Evolutionary conservation across 2,113 vertebrate species (phyloP).

Genomic region (Holacanthus passer): DNA sequence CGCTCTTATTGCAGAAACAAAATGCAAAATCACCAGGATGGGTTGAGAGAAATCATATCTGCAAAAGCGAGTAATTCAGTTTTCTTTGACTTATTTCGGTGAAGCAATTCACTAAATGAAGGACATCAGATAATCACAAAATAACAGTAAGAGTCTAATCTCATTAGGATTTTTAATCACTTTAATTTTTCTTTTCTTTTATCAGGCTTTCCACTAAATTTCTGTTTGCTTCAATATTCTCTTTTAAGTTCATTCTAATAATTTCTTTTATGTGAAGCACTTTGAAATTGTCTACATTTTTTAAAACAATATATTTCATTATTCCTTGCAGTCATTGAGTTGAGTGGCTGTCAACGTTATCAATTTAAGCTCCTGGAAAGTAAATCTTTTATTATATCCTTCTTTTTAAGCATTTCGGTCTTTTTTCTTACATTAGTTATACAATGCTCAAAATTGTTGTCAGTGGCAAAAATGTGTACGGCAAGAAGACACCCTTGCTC

Average conservation of each 20-base stretch:
- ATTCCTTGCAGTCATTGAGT: conserved; percentile 2
- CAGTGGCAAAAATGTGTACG: background rate
- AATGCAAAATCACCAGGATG: background rate
- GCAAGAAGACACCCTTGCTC: background rate
- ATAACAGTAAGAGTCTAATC: background rate
- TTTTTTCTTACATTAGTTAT: too few species aligned
- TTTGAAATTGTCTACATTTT: background rate
- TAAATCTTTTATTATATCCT: background rate
- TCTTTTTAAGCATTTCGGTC: background rate
- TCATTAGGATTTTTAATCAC: background rate
- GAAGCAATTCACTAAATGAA: background rate
- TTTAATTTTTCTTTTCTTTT: background rate
- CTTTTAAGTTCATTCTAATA: background rate
- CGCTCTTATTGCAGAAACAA: background rate
- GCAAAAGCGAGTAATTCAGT: background rate
- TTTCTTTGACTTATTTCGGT: background rate
- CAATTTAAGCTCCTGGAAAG: background rate
- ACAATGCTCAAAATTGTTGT: background rate
- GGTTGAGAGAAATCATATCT: background rate
- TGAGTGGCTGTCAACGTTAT: background rate
- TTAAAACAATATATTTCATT: background rate
- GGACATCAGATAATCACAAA: background rate
- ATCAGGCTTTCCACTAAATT: background rate
- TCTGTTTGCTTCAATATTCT: background rate
- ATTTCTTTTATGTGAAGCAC: background rate